Evolutionary conservation across 2,113 vertebrate genomes (phyloP).

Genomic region (Dermatemys mawii): DNA sequence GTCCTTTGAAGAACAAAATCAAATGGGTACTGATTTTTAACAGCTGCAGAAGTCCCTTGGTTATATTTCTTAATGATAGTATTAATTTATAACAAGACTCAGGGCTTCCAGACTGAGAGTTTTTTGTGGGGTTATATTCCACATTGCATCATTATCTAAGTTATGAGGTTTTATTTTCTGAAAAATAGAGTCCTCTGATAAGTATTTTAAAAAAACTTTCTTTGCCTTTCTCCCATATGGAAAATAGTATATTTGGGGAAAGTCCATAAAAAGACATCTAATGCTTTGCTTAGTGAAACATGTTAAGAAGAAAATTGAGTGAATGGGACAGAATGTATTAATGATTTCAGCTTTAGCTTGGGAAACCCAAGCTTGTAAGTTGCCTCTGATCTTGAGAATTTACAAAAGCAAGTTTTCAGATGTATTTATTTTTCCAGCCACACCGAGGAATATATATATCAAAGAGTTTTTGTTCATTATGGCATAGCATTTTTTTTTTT

Average conservation of each 20-base stretch:
- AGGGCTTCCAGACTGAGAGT: neutral
- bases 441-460: neutral
- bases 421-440: neutral
- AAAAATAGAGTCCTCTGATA: neutral
- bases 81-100: neutral
- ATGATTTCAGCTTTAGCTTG: neutral
- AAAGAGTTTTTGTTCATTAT: neutral
- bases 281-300: neutral
- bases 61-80: neutral
- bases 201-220: neutral
- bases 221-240: neutral
- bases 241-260: neutral
- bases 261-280: neutral
- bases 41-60: neutral
- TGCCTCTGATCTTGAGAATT: neutral
- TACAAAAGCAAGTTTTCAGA: accelerated
- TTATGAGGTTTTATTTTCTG: neutral
- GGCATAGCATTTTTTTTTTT: neutral
- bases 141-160: neutral
- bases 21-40: neutral
- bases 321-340: neutral
- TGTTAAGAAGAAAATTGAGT: neutral
- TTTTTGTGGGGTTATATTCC: neutral
- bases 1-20: neutral
- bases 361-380: neutral